Percentiles rank a stretch among this genome's conserved stretches.
These are phyloP conservation scores for Carterocephalus palaemon DNA, from an alignment of 2,888 invertebrate species.

Conservation along the genomic window DNA sequence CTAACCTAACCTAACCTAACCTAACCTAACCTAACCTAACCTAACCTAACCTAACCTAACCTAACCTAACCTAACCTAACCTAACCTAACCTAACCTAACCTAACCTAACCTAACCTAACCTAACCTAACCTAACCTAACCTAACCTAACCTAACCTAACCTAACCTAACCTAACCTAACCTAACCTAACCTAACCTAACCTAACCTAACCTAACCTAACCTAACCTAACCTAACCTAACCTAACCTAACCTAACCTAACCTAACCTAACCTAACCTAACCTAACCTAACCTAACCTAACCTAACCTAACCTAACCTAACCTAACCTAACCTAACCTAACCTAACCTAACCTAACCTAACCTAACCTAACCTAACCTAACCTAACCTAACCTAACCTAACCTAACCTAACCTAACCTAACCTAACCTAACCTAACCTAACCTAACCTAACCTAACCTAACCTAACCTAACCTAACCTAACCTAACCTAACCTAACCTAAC, in stretches of 20 bases:
- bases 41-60: slow-evolving; percentile 19
- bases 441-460: not conserved
- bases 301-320: slow-evolving; percentile 22
- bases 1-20: slow-evolving; percentile 29
- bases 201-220: slow-evolving; percentile 27
- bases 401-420: slow-evolving; percentile 32
- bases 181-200: slow-evolving; percentile 28
- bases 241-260: slow-evolving; percentile 15
- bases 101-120: slow-evolving; percentile 26
- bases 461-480: not conserved
- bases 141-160: not conserved
- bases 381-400: slow-evolving; percentile 31
- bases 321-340: slow-evolving; percentile 26
- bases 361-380: slow-evolving; percentile 30
- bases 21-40: slow-evolving; percentile 25
- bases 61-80: slow-evolving; percentile 21
- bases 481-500: not conserved
- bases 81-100: slow-evolving; percentile 24
- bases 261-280: slow-evolving; percentile 23
- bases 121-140: slow-evolving; percentile 24
- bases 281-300: slow-evolving; percentile 24
- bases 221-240: slow-evolving; percentile 26
- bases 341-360: slow-evolving; percentile 29
- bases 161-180: slow-evolving; percentile 26
- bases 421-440: slow-evolving; percentile 26